These are phyloP conservation scores for Takifugu rubripes DNA, from an alignment of 2,797 vertebrate genomes.

Conservation along the genomic window DNA sequence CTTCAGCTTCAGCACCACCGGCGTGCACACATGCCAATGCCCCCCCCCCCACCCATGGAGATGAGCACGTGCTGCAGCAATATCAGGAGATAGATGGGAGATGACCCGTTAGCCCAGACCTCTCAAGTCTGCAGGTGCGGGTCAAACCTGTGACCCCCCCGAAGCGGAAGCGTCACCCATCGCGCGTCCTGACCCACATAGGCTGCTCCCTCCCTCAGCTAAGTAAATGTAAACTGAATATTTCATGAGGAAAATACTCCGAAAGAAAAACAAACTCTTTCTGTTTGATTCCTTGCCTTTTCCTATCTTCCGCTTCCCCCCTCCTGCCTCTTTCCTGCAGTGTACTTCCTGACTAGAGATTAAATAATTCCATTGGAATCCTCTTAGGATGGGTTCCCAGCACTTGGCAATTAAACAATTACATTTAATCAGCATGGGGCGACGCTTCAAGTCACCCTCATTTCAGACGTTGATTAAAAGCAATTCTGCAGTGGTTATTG, in stretches of 20 bases:
- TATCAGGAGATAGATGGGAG: slow-evolving; percentile 6
- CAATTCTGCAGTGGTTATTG: slow-evolving; percentile 80
- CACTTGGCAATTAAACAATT: slow-evolving; percentile 83
- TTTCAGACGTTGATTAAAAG: slow-evolving; percentile 82
- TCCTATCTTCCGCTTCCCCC: slow-evolving; percentile 33
- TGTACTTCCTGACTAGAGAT: slow-evolving; percentile 78
- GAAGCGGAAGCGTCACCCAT: slow-evolving; percentile 46
- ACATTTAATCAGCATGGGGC: slow-evolving; percentile 81
- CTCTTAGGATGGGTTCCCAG: slow-evolving; percentile 78
- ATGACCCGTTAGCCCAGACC: slow-evolving; percentile 28
- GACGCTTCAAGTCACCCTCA: slow-evolving; percentile 78
- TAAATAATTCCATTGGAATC: slow-evolving; percentile 81
- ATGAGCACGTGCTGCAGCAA: background rate
- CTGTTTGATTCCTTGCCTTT: slow-evolving; percentile 53
- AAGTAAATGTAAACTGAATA: slow-evolving; percentile 73
- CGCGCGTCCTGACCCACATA: slow-evolving; percentile 18
- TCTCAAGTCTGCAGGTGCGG: slow-evolving; percentile 39
- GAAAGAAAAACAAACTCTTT: slow-evolving; percentile 52
- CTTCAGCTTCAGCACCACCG: background rate
- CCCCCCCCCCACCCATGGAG: slow-evolving; percentile 1
- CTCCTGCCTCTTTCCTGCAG: slow-evolving; percentile 42
- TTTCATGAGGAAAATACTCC: slow-evolving; percentile 51
- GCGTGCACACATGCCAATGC: slow-evolving; percentile 4
- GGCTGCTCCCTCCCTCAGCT: slow-evolving; percentile 49
- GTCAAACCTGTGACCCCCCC: slow-evolving; percentile 53